Base-by-base conservation (phyloP, 2,113 vertebrate species). In the Percina caprodes region DNA sequence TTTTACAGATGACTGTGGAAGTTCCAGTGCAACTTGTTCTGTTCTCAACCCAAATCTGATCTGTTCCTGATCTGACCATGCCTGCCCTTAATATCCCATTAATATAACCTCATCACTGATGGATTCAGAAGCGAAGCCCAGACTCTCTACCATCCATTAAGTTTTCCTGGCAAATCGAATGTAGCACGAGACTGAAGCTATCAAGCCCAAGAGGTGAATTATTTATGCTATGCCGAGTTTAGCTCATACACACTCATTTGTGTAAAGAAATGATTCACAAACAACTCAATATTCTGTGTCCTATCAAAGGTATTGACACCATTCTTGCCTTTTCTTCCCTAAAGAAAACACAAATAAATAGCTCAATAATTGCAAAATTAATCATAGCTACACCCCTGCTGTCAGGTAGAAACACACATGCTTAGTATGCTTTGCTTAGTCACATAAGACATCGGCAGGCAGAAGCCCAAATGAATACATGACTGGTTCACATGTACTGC, bases 31-130 rank as follows among this genome's bases (percentile, higher is more conserved):
- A 77, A 65, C 61, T 16, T 67, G 65, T 55, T 56, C 75, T 68
- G 45, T 49, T 79, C 73, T 81, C 6, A 75, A 52, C 82, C 80
- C 68, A 84, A 56, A 88, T 77, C 46, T 76, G 87, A 71, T 52
- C 18, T 48, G 75, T 19, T 77, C 19, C 78, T 24, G 24, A 68
- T 55, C 62, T 52, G 63, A 54, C 73, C 49, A 78, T 14, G 21
- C 14, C 67, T 72, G 80, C 91, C 83, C 77, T 75, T 84, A 70
- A 61, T 33, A 81, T 81, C 45, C 1, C 71, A 46, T 82, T 69
- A 55, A 82, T 77, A 65, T 39, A 69, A 73, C 74, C 30, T 42
- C 39, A 74, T 67, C 46, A 19, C 69, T 72, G 74, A 67, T 73
- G 69, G 79, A 79, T 35, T 66, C 83, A 42, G 19, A 60, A 30